These are phyloP conservation scores for Nyctalus aviator DNA, from an alignment of 2,797 vertebrate species.

Conservation along the genomic window DNA sequence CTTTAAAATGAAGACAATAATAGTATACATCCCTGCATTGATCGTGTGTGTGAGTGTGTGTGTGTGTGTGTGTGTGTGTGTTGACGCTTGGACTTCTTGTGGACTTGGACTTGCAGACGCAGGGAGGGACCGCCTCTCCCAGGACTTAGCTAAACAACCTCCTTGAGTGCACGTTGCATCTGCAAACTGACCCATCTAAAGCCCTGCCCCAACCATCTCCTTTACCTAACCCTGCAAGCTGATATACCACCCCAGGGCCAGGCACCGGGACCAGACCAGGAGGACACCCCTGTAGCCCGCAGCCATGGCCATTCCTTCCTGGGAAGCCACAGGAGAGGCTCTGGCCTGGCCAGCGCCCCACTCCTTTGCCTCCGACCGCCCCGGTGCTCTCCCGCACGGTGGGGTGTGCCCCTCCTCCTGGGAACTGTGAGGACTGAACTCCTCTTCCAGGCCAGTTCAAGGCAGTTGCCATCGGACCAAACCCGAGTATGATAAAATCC, in stretches of 20 bases:
- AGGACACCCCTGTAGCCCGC: no score
- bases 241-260: neutral
- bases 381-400: neutral
- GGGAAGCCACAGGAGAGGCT: neutral
- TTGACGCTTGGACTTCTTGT: neutral
- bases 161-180: neutral
- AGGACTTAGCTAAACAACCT: neutral
- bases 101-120: neutral
- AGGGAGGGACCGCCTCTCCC: neutral
- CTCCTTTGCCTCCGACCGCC: neutral
- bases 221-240: neutral
- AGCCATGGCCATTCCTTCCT: neutral
- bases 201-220: rapidly evolving
- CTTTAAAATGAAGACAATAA: neutral
- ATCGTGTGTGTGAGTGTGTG: neutral
- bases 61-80: neutral
- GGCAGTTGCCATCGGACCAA: neutral
- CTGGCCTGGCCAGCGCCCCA: neutral
- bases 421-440: neutral
- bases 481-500: neutral
- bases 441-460: neutral
- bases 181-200: neutral
- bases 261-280: neutral
- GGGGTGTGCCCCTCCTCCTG: neutral
- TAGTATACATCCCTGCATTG: neutral